These are phyloP conservation scores for Antechinus flavipes DNA, from an alignment of 2,113 vertebrate genomes.

Conservation along the genomic window DNA sequence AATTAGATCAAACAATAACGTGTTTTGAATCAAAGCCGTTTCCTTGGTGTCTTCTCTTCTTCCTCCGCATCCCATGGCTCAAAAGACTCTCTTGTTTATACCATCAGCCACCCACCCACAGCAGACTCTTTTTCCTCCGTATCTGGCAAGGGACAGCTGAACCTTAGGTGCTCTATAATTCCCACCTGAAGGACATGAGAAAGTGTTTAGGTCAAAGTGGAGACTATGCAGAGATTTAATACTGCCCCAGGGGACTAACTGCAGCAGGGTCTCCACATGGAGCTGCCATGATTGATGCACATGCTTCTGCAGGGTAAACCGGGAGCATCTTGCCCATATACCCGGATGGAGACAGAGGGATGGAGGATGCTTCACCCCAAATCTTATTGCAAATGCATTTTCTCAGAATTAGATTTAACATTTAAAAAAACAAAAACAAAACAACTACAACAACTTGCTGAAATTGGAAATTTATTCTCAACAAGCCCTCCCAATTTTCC, in stretches of 20 bases:
- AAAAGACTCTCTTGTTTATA: slow-evolving; percentile 16
- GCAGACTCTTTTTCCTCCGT: not conserved
- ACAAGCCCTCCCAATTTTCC: slow-evolving; percentile 33
- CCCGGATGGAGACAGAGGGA: not conserved
- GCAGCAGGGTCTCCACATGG: not conserved
- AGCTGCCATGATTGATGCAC: not conserved
- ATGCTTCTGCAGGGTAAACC: not conserved
- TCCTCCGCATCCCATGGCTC: not conserved
- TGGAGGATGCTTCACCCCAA: not conserved
- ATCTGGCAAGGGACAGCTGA: not conserved
- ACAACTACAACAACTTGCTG: slow-evolving; percentile 1
- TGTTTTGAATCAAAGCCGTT: slow-evolving; percentile 64
- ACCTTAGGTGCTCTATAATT: slow-evolving; percentile 3
- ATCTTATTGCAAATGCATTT: not conserved
- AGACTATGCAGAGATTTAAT: not conserved
- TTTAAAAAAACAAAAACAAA: not conserved
- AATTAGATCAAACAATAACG: slow-evolving; percentile 56
- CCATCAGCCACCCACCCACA: not conserved
- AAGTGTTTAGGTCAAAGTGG: slow-evolving; percentile 38
- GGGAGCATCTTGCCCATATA: slow-evolving; percentile 27
- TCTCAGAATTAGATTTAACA: not conserved
- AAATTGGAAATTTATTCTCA: slow-evolving; percentile 17
- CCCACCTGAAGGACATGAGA: not conserved
- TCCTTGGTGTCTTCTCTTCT: slow-evolving; percentile 52
- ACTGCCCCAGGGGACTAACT: not conserved